phyloP scores from a whole-genome alignment of 2,113 vertebrate genomes.

The Chloroceryle aenea region DNA sequence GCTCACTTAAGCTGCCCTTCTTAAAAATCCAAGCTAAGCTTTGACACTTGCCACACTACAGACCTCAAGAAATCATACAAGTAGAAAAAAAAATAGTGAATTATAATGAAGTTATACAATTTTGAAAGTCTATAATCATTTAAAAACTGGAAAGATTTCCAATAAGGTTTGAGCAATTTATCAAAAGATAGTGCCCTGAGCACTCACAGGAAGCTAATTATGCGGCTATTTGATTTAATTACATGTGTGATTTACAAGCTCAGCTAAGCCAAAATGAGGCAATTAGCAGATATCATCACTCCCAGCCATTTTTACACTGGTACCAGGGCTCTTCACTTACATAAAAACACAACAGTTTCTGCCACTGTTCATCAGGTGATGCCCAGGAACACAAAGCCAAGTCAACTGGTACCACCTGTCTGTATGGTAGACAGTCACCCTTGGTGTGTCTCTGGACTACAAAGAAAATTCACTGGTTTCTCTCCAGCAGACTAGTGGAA shows the following conservation, averaged over 20 bases:
- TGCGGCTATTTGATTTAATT: not conserved
- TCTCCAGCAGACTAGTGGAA: not conserved
- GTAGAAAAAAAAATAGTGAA: not conserved
- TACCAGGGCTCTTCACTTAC: not conserved
- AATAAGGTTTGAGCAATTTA: not conserved
- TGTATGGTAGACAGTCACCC: accelerated
- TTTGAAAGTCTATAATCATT: not conserved
- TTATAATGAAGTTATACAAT: not conserved
- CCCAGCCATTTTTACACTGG: not conserved
- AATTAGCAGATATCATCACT: not conserved
- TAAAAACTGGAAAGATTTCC: not conserved
- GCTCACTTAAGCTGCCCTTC: not conserved
- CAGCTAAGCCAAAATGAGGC: not conserved
- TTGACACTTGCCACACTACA: not conserved
- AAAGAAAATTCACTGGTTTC: not conserved
- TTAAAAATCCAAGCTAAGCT: not conserved
- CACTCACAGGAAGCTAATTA: not conserved
- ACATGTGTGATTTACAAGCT: not conserved
- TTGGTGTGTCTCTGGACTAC: not conserved
- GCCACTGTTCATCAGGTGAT: not conserved
- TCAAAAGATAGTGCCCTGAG: not conserved
- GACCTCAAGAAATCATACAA: not conserved
- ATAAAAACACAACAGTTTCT: not conserved
- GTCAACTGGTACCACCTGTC: not conserved
- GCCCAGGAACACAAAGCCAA: not conserved